Base-by-base conservation (phyloP, 2,888 invertebrate species). In the Himalopsyche tibetana region DNA sequence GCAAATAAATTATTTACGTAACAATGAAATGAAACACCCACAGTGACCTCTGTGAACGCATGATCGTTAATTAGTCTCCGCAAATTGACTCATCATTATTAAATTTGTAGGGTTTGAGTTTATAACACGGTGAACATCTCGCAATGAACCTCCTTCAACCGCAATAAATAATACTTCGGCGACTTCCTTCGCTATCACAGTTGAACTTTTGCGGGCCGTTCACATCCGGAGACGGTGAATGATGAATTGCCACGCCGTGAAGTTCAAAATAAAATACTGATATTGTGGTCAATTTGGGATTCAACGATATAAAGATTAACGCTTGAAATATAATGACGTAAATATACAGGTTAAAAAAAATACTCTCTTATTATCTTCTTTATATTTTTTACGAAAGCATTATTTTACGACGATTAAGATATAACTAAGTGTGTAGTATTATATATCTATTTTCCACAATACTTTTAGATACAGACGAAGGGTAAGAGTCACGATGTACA, bases 91-190 rank as follows among this genome's bases (percentile, higher is more conserved):
- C n/a, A 5, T 63, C 63, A 19, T 19, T 28, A 8, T 0, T 55
- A 11, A 17, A 42, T 42, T 4, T 4, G 15, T 15, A 51, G 12
- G 51, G 51, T 51, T 51, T 19, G 63, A 28, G 19, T 11, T 51
- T 9, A 63, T 63, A 19, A 19, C 63, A 19, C 28, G 19, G 63
- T 63, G 28, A 63, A 63, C 9, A 63, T 63, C 63, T 63, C 28
- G 19, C 28, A 63, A 63, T 63, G 63, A 63, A 63, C 63, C 19
- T n/a, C 63, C 28, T 63, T 63, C 63, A 63, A 63, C 63, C 63
- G 63, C 63, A 63, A 19, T 19, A 63, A 63, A 19, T 63, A 56
- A 28, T 19, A 19, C 15, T 51, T 51, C 51, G 51, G 15, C 63
- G 2, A 63, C 63, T 63, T 63, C 63, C 19, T 19, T 28, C 19